These are phyloP conservation scores for Mechanitis mazaeus DNA, from an alignment of 2,888 invertebrate genomes.

Conservation along the genomic window DNA sequence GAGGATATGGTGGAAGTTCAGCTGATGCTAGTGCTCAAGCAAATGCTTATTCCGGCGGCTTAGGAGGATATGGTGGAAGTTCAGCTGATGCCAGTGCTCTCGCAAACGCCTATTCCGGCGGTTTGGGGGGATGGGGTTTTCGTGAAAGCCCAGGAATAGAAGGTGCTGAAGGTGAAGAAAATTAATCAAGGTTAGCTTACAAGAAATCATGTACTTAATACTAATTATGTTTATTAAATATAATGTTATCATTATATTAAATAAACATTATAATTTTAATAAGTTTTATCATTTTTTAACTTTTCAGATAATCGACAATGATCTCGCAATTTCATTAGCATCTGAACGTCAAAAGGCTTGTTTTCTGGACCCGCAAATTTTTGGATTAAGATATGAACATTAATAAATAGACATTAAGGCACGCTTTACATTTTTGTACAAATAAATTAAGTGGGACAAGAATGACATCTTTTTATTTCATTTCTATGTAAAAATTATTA, in stretches of 20 bases:
- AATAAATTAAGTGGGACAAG: conserved; percentile 39
- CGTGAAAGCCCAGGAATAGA: no score
- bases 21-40: conserved; percentile 9
- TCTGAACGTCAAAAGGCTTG: conserved; percentile 18
- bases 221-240: no score
- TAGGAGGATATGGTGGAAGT: conserved; percentile 15
- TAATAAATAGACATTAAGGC: conserved; percentile 33
- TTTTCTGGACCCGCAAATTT: conserved; percentile 26
- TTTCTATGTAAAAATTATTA: neutral
- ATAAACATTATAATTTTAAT: no score
- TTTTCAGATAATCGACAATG: conserved; percentile 28
- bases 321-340: conserved; percentile 27
- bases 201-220: neutral
- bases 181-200: no score
- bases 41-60: conserved; percentile 17
- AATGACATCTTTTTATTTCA: conserved; percentile 19
- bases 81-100: conserved; percentile 24
- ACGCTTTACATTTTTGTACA: conserved; percentile 37
- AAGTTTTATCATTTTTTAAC: neutral
- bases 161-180: no score
- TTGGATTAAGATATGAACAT: conserved; percentile 33
- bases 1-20: neutral
- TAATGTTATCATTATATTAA: no score
- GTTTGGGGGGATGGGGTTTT: conserved; percentile 7
- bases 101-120: conserved; percentile 22